Evolutionary conservation across 2,797 vertebrate species (phyloP), one percentile per base, ranked within the genome.

Genomic region (Enteromius unitaeniatus): DNA sequence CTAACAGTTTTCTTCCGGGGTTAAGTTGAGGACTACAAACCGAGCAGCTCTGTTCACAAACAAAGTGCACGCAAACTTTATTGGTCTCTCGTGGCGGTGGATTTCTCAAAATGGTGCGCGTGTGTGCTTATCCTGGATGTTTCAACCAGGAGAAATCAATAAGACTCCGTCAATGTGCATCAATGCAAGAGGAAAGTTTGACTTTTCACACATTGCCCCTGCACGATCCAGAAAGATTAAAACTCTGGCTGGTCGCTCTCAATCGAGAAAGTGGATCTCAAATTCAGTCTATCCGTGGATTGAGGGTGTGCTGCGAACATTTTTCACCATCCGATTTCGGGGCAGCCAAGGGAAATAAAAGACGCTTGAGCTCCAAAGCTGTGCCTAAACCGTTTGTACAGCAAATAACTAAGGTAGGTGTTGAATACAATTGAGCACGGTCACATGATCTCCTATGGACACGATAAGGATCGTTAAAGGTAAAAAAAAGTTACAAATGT

Each of bases 61-160:
- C 26, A 78, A 65, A 62, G 76, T 47, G 23, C 26, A 64, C 60
- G 19, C 58, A 49, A 78, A 78, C 60, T 78, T 78, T 78, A 78
- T 34, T 65, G 40, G 42, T 34, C 47, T 6, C 40, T 6, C 49
- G 19, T 37, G 21, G 31, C 6, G 73, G 51, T 58, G 53, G 34
- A 31, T 21, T 78, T 62, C 47, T 62, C 60, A 78, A 65, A 78
- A 78, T 78, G 76, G 76, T 78, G 40, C 76, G 76, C 37, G 76
- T 78, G 42, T 78, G 76, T 65, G 76, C 60, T 62, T 78, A 4
- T 65, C 60, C 76, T 9, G 42, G 60, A 34, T 78, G 76, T 17
- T 78, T 78, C 19, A 78, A 78, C 42, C 76, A 23, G 31, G 76
- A 78, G 60, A 78, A 78, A 65, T 14, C 42, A 1, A 10, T 78